Evolutionary conservation across 1,140 invertebrate species (phyloP).

Genomic region (Temnothorax longispinosus): DNA sequence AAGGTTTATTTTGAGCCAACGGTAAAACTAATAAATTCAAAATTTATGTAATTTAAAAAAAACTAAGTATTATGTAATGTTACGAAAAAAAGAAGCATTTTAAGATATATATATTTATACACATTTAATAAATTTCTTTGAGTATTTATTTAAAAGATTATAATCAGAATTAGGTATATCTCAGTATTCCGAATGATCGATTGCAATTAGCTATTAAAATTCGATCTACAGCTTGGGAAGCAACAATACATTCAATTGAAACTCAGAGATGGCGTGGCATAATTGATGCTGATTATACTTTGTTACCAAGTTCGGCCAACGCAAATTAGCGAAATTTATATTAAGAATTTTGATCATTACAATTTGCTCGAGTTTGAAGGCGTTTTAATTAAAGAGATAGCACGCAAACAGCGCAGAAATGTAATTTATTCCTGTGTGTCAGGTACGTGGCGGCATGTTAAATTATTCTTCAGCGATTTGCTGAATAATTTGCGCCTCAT

Average conservation of each 20-base stretch:
- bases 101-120: neutral
- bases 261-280: neutral
- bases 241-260: conserved; percentile 11
- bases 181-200: neutral
- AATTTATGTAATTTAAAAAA: neutral
- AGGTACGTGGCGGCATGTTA: neutral
- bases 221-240: neutral
- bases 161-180: neutral
- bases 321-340: conserved; percentile 7
- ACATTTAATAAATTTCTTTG: neutral
- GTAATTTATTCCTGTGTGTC: conserved; percentile 22
- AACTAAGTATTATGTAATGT: neutral
- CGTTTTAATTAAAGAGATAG: conserved; percentile 41
- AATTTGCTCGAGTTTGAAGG: neutral
- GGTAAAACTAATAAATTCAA: neutral
- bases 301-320: neutral
- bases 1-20: neutral
- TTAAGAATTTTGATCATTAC: conserved; percentile 15
- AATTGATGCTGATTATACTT: neutral
- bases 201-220: conserved; percentile 34
- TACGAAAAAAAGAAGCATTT: neutral
- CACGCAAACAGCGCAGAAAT: conserved; percentile 29
- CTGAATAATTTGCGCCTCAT: conserved; percentile 38
- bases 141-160: conserved; percentile 17
- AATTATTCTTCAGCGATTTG: conserved; percentile 51